Conservation (phyloP, 2,797 vertebrate genomes). For the Semotilus atromaculatus region DNA sequence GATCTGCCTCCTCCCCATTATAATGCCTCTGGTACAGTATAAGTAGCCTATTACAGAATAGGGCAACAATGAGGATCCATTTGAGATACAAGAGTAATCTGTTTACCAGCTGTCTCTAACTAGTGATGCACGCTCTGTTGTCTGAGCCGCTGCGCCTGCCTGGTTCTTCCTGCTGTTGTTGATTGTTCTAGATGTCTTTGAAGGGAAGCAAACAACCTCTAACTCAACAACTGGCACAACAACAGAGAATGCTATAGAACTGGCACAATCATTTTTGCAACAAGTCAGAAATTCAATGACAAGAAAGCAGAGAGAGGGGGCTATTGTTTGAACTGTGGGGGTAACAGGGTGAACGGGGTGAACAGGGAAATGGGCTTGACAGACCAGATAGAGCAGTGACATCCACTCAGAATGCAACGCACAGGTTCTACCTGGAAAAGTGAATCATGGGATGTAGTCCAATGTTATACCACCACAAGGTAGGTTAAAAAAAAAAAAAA, state of each 20-base stretch:
- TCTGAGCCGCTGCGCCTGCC: conserved; percentile 42
- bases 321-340: conserved; percentile 67
- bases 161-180: conserved; percentile 70
- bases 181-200: conserved; percentile 83
- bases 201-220: conserved; percentile 71
- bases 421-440: conserved; percentile 65
- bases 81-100: conserved; percentile 31
- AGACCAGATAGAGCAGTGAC: conserved; percentile 27
- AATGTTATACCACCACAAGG: conserved; percentile 77
- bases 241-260: conserved; percentile 78
- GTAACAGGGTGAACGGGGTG: conserved; percentile 42
- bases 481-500: conserved; percentile 59
- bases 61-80: background rate
- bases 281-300: conserved; percentile 78
- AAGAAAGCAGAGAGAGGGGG: conserved; percentile 73
- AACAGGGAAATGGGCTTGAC: conserved; percentile 36
- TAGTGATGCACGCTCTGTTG: conserved; percentile 33
- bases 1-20: background rate
- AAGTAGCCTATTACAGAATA: conserved; percentile 32
- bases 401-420: conserved; percentile 71
- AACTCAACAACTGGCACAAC: conserved; percentile 48
- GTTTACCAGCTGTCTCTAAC: conserved; percentile 38
- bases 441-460: conserved; percentile 76
- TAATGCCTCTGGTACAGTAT: background rate
- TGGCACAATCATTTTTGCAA: conserved; percentile 79